A percentile compares a stretch with the other conserved stretches of the same genome.
phyloP scores from a whole-genome alignment of 2,888 invertebrate species.

The Hipparchia sbordonii region DNA sequence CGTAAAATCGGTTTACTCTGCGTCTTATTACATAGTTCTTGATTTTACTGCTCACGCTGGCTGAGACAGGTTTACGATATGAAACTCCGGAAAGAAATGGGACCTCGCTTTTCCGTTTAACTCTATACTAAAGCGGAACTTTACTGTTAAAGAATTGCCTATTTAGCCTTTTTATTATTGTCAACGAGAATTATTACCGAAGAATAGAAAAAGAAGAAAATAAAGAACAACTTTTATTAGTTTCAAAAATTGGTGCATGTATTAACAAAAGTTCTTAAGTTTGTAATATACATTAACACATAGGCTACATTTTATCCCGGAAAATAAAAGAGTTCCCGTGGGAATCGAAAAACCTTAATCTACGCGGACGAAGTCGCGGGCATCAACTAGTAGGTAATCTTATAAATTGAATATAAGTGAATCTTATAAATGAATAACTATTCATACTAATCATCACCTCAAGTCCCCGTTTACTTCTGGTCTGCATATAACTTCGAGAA shows the following conservation, averaged over 20 bases:
- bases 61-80: slow-evolving; percentile 61
- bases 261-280: neutral
- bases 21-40: slow-evolving; percentile 54
- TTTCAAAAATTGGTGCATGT: slow-evolving; percentile 13
- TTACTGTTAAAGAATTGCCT: slow-evolving; percentile 22
- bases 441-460: too few relatives aligned
- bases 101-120: slow-evolving; percentile 36
- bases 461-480: too few relatives aligned
- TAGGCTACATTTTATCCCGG: too few relatives aligned
- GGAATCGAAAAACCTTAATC: too few relatives aligned
- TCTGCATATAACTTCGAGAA: too few relatives aligned
- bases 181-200: slow-evolving; percentile 19
- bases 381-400: too few relatives aligned
- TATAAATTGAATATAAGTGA: too few relatives aligned
- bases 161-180: slow-evolving; percentile 25
- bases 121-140: slow-evolving; percentile 26
- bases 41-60: slow-evolving; percentile 58
- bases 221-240: neutral
- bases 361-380: too few relatives aligned
- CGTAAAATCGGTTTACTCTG: slow-evolving; percentile 47
- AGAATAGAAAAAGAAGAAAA: too few relatives aligned
- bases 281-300: too few relatives aligned
- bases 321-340: too few relatives aligned
- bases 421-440: too few relatives aligned
- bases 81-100: slow-evolving; percentile 42